Evolutionary conservation across 2,888 invertebrate genomes (phyloP), one percentile per base, ranked within the genome.

Genomic region (Cheilosia urbana): DNA sequence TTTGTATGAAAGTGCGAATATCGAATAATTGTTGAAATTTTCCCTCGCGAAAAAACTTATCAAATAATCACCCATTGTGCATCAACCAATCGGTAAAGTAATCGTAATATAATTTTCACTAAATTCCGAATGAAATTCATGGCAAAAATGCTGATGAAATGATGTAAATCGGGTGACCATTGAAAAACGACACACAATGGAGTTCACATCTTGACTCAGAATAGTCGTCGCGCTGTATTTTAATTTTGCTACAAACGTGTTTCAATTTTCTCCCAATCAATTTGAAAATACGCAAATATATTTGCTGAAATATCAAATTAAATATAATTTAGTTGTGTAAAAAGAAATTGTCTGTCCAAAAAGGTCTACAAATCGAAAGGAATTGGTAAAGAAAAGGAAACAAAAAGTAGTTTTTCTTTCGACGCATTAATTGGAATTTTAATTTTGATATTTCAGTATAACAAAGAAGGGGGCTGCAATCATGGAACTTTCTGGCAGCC

Each of bases 401-500:
- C 15, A 58, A 55, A 19, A 72, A 24, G 51, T 71, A 63, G 15
- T 62, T 57, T 57, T 24, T 30, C 13, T 63, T 34, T n/a, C 11
- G 13, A 19, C 24, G 58, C 66, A 34, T 11, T 55, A 17, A 37
- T 19, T 17, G 30, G 37, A 63, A 27, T 51, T 58, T 4, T 65
- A 66, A 53, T 62, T 66, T 65, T 37, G 27, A 72, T 62, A 53
- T 75, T 75, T 58, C 53, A 75, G 80, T 27, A 51, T 53, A 53
- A 76, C 58, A 57, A 37, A 51, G 27, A 37, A 30, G 30, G 63
- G 27, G 57, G 19, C 17, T 21, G 49, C 55, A 40, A 57, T 47
- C 30, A 85, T 85, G 85, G 85, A 85, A 72, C 53, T 77, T 77
- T 81, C 85, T 72, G 58, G 85, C 58, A 77, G 72, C 30, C 81